These are phyloP conservation scores for Brachionus plicatilis DNA, from an alignment of 1,140 invertebrate species.

Conservation along the genomic window DNA sequence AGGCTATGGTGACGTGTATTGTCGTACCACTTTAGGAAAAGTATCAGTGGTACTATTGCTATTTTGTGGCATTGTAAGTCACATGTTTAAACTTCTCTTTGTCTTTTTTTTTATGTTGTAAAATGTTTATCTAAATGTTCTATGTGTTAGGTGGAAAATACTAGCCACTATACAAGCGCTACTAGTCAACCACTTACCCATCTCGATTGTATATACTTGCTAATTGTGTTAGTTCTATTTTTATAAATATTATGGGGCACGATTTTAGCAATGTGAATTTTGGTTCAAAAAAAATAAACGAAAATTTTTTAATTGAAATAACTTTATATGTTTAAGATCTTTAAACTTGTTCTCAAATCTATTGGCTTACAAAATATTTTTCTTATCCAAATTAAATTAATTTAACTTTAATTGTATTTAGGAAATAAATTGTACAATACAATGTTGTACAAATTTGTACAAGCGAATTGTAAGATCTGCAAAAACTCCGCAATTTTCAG, in stretches of 20 bases:
- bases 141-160: conserved; percentile 27
- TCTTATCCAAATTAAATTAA: no score
- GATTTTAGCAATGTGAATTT: no score
- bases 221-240: neutral
- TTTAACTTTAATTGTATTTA: no score
- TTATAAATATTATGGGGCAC: neutral
- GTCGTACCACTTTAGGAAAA: conserved; percentile 30
- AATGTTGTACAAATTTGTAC: no score
- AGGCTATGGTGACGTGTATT: conserved; percentile 38
- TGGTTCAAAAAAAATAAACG: no score
- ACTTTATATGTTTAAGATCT: no score
- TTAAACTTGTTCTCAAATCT: no score
- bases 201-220: conserved; percentile 4
- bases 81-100: neutral
- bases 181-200: neutral
- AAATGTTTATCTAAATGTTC: neutral
- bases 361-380: no score
- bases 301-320: no score
- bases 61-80: conserved; percentile 38
- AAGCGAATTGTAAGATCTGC: no score
- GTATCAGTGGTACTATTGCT: conserved; percentile 18
- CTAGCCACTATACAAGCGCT: neutral
- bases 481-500: no score
- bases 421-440: no score
- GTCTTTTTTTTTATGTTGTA: neutral